Base-by-base conservation (phyloP, 2,113 vertebrate species). In the Galeopterus variegatus region DNA sequence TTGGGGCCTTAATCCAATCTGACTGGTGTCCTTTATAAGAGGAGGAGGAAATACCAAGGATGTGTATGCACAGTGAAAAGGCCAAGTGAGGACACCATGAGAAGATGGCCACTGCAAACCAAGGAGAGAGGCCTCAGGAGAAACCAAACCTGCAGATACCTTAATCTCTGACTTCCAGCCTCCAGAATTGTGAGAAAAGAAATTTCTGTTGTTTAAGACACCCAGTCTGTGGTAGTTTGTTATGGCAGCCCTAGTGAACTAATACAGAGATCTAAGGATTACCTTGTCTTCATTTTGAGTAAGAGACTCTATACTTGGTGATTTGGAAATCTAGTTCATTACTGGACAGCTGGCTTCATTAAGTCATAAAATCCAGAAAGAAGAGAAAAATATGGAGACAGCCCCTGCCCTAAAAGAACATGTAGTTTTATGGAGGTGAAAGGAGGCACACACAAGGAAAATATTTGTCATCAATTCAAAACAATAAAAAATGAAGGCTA, bases 1-100 rank as follows among this genome's bases (percentile, higher is more conserved):
- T n/a, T 41, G 41, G 5, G 17, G 41, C 4, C 58, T n/a, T 19
- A 6, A 48, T 72, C 33, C 65, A 21, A 17, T 58, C 28, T 26
- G 69, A 72, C 54, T 3, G 8, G 2, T 6, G 4, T n/a, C 26
- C 36, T 81, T 0, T 0, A 0, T 0, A 21, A 17, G 41, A 52
- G 5, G 3, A 60, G 2, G 14, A 17, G 11, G 50, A 28, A 36
- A n/a, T 2, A 45, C 6, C 50, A 48, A 14, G 8, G 50, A 15
- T 1, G 24, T 6, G 18, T 0, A 31, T 2, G 4, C 28, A 9
- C n/a, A 15, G 41, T 23, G 69, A 26, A 48, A 60, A 50, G 19
- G 1, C 10, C 5, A 21, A 0, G 2, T 18, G 52, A 58, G 14
- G 54, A 24, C 65, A 56, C 12, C 4, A 33, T 2, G 19, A 31